Conservation (phyloP, 2,888 invertebrate genomes). For the Blomia tropicalis region DNA sequence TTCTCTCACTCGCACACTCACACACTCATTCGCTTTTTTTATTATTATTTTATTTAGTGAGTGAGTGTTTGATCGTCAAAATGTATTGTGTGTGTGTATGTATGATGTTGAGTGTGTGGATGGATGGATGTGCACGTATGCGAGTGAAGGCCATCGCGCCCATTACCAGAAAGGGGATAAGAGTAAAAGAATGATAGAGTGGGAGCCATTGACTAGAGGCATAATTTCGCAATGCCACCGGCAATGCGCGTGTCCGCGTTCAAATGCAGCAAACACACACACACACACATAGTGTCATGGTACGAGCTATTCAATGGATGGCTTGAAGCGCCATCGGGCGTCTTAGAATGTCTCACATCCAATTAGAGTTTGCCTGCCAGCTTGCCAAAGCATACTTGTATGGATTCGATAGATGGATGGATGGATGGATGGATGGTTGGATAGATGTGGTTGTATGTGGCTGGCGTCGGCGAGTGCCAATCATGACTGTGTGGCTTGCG, state of each 20-base stretch:
- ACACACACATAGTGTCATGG: background rate
- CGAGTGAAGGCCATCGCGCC: conserved; percentile 13
- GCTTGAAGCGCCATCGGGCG: background rate
- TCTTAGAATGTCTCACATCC: background rate
- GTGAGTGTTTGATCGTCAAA: too few species aligned
- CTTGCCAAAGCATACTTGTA: too few species aligned
- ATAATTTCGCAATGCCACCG: background rate
- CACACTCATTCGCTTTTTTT: too few species aligned
- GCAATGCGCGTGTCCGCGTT: background rate
- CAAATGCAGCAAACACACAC: background rate
- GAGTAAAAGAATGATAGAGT: background rate
- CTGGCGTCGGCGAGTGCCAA: background rate
- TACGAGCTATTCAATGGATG: background rate
- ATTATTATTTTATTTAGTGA: too few species aligned
- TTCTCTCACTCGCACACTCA: too few species aligned
- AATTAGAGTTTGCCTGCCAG: background rate
- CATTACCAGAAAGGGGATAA: background rate
- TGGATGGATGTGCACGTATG: background rate
- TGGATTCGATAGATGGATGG: too few species aligned
- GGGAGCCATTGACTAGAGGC: background rate
- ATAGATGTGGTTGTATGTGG: background rate
- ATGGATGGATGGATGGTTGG: too few species aligned
- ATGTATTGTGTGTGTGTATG: too few species aligned
- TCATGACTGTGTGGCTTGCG: background rate
- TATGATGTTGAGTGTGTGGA: too few species aligned